Conservation (phyloP, 2,797 vertebrate species). For the Merluccius polli region DNA sequence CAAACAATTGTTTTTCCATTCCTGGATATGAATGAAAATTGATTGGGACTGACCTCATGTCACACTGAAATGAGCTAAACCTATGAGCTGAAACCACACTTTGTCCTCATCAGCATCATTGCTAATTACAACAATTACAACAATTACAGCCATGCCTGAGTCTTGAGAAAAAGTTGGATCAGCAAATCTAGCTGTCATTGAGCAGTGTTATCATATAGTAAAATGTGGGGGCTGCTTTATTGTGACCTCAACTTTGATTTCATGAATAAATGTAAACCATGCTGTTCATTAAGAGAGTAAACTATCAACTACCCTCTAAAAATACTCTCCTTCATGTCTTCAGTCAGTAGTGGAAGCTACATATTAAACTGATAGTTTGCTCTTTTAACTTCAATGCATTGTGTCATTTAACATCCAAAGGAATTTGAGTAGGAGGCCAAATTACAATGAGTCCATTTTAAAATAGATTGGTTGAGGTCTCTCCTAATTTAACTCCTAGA, state of each 20-base stretch:
- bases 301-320: background rate
- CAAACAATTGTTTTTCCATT: background rate
- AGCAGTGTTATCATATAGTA: background rate
- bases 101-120: background rate
- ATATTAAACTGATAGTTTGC: slow-evolving; percentile 36
- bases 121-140: background rate
- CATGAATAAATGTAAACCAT: background rate
- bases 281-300: background rate
- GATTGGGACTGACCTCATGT: background rate
- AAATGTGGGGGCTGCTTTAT: background rate
- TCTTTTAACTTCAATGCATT: slow-evolving; percentile 35
- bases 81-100: background rate
- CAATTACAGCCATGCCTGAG: background rate
- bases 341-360: background rate
- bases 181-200: too few species aligned
- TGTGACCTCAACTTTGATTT: background rate
- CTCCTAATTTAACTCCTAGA: too few species aligned
- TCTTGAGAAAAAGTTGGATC: background rate
- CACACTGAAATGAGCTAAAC: background rate
- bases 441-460: slow-evolving; percentile 35
- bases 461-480: slow-evolving; percentile 6
- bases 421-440: slow-evolving; percentile 26
- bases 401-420: slow-evolving; percentile 37
- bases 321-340: background rate
- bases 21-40: background rate